Conservation (phyloP, 1,140 invertebrate genomes). For the Polypedilum pembai region DNA sequence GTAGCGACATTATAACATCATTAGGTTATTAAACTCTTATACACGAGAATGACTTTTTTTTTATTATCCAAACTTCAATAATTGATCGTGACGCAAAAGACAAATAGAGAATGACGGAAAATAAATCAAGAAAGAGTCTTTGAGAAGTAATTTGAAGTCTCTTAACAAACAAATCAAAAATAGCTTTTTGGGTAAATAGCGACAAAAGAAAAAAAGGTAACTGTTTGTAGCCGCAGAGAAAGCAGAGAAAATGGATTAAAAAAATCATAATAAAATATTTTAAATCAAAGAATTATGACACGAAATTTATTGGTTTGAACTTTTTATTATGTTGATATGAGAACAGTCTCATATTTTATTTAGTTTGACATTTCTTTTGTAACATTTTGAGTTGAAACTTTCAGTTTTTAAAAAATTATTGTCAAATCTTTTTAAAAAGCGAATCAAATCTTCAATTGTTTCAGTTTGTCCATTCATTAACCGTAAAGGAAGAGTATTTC, state of each 20-base stretch:
- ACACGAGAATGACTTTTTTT: neutral
- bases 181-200: neutral
- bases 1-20: too few relatives aligned
- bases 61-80: neutral
- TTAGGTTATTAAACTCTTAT: neutral
- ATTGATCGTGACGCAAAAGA: neutral
- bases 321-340: neutral
- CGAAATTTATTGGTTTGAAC: neutral
- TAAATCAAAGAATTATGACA: neutral
- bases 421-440: neutral
- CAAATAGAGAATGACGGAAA: neutral
- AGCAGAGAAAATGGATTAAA: neutral
- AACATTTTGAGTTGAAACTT: neutral
- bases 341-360: neutral
- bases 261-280: neutral
- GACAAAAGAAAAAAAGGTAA: neutral
- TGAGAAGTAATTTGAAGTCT: neutral
- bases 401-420: neutral
- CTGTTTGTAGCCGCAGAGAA: neutral
- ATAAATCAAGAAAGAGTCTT: neutral
- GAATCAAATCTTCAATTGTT: neutral
- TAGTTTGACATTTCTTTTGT: neutral
- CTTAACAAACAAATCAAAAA: neutral
- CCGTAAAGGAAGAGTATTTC: neutral
- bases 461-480: neutral